These are phyloP conservation scores for Neodiprion lecontei DNA, from an alignment of 1,140 invertebrate genomes.

Conservation along the genomic window DNA sequence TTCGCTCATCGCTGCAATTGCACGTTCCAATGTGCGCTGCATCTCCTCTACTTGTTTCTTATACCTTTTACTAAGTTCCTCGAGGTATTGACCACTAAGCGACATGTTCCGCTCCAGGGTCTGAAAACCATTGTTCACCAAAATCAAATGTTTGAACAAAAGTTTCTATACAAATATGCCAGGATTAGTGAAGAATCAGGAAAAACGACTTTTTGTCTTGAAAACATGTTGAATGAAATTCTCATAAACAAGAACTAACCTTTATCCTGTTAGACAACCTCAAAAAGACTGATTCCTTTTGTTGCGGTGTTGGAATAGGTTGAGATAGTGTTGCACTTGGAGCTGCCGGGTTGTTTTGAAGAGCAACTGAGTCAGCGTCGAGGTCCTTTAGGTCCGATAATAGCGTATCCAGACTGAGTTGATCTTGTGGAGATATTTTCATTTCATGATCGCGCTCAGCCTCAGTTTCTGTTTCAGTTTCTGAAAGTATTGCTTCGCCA, in stretches of 20 bases:
- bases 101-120: constrained; percentile 96
- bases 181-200: constrained; percentile 11
- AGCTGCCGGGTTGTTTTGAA: constrained; percentile 38
- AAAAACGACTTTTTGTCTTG: constrained; percentile 11
- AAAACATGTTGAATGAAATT: constrained; percentile 20
- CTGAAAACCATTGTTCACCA: constrained; percentile 60
- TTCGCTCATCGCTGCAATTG: constrained; percentile 76
- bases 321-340: constrained; percentile 39
- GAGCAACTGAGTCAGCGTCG: constrained; percentile 44
- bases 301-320: constrained; percentile 57
- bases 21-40: constrained; percentile 84
- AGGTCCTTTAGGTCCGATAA: constrained; percentile 61
- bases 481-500: background rate
- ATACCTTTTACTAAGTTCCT: constrained; percentile 92
- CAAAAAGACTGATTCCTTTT: constrained; percentile 95
- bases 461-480: constrained; percentile 6
- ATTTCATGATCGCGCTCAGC: constrained; percentile 37
- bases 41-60: constrained; percentile 97
- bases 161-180: constrained; percentile 4
- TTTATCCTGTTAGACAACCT: constrained; percentile 95
- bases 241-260: constrained; percentile 58
- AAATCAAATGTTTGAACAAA: constrained; percentile 14
- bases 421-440: constrained; percentile 48
- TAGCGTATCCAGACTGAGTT: constrained; percentile 57
- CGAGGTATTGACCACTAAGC: constrained; percentile 92